These are phyloP conservation scores for Rhingia rostrata DNA, from an alignment of 2,888 invertebrate genomes.

Conservation along the genomic window DNA sequence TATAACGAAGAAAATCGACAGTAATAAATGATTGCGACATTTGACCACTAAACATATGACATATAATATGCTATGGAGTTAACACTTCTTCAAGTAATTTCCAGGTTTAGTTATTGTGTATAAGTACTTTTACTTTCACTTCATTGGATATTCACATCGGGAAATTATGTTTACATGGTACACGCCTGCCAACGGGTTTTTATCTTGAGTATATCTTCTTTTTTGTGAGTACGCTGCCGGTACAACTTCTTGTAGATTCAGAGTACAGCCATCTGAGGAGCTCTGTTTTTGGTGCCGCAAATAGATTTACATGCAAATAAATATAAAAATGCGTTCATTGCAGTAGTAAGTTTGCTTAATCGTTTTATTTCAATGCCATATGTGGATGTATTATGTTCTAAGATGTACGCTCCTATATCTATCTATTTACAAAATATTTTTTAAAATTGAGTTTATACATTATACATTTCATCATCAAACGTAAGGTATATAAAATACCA, in stretches of 20 bases:
- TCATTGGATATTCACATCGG: conserved; percentile 29
- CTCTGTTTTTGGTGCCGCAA: conserved; percentile 72
- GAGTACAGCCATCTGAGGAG: conserved; percentile 54
- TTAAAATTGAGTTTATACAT: no score
- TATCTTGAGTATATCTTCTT: conserved; percentile 32
- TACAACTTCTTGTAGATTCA: conserved; percentile 28
- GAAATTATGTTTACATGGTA: conserved; percentile 31
- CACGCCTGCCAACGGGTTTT: conserved; percentile 29
- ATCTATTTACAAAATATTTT: no score
- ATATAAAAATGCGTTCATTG: conserved; percentile 66
- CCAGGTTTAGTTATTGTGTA: conserved; percentile 9
- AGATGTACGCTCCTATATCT: no score
- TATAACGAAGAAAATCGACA: no score
- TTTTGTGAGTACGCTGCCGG: conserved; percentile 16
- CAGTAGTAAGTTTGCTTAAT: conserved; percentile 53
- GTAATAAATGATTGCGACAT: no score
- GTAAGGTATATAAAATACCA: no score
- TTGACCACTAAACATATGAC: not conserved
- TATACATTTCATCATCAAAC: no score
- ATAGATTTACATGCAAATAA: conserved; percentile 56
- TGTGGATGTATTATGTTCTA: no score
- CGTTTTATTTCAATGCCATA: conserved; percentile 26
- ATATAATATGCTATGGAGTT: not conserved
- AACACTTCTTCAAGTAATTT: no score
- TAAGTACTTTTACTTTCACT: conserved; percentile 17